phyloP scores from a whole-genome alignment of 1,140 invertebrate species.

The Neodiprion pinetum region DNA sequence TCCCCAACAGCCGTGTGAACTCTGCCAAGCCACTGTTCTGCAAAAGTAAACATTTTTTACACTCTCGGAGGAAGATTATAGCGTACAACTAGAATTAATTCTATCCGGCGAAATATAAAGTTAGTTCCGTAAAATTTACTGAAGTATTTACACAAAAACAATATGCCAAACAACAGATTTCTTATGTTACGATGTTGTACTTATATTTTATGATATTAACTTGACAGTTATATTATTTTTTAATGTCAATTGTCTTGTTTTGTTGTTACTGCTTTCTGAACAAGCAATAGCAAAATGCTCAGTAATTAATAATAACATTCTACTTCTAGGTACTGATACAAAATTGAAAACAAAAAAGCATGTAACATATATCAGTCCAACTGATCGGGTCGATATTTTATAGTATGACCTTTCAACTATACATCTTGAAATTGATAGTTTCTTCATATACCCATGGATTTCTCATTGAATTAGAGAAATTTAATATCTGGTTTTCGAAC shows the following conservation, averaged over 20 bases:
- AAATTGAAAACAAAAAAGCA: too few species aligned
- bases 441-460: neutral
- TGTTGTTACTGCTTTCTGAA: too few species aligned
- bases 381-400: too few species aligned
- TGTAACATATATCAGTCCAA: too few species aligned
- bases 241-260: neutral
- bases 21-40: conserved; percentile 47
- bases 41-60: conserved; percentile 46
- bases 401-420: too few species aligned
- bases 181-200: neutral
- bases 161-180: neutral
- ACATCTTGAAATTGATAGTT: too few species aligned
- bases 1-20: conserved; percentile 36
- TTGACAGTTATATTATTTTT: conserved; percentile 4
- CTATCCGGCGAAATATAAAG: neutral
- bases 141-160: too few species aligned
- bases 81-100: conserved; percentile 21
- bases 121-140: neutral
- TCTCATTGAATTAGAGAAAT: neutral
- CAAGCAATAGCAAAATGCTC: too few species aligned
- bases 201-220: conserved; percentile 23
- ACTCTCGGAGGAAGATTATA: conserved; percentile 40
- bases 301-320: too few species aligned
- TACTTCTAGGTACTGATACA: too few species aligned
- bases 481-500: neutral